These are phyloP conservation scores for Ceriagrion tenellum DNA, from an alignment of 2,888 invertebrate genomes.

Conservation along the genomic window DNA sequence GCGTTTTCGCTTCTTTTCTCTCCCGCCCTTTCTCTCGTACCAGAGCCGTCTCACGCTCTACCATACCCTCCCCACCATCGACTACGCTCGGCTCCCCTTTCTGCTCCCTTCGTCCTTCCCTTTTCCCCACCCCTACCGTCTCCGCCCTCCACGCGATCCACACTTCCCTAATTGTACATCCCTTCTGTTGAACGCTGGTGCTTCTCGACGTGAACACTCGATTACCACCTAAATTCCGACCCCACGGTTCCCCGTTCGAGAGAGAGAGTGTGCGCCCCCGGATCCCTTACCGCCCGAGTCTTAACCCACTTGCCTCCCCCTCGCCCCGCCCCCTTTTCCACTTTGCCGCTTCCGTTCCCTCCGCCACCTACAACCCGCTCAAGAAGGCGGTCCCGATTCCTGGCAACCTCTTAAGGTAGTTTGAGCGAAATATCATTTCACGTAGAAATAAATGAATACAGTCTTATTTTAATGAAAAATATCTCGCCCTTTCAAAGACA, in stretches of 20 bases:
- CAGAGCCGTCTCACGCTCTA: neutral
- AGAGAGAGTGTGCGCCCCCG: too few species aligned
- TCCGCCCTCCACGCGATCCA: neutral
- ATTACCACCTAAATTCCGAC: slow-evolving; percentile 16
- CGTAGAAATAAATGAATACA: too few species aligned
- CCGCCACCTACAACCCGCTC: neutral
- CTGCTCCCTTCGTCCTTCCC: neutral
- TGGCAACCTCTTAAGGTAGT: too few species aligned
- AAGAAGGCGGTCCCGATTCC: neutral
- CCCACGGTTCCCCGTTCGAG: neutral
- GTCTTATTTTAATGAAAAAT: too few species aligned
- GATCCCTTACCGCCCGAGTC: neutral
- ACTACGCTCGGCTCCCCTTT: too few species aligned
- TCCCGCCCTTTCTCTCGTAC: neutral
- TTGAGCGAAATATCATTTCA: too few species aligned
- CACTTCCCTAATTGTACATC: slow-evolving; percentile 9
- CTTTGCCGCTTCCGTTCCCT: neutral
- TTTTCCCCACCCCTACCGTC: neutral
- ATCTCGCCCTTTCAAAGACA: too few species aligned
- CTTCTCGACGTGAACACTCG: neutral
- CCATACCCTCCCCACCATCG: too few species aligned
- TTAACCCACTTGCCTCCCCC: neutral
- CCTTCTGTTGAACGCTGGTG: slow-evolving; percentile 8
- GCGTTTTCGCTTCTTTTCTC: neutral
- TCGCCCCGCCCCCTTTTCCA: neutral